phyloP scores from a whole-genome alignment of 2,888 invertebrate genomes.

The Philereme vetulata region DNA sequence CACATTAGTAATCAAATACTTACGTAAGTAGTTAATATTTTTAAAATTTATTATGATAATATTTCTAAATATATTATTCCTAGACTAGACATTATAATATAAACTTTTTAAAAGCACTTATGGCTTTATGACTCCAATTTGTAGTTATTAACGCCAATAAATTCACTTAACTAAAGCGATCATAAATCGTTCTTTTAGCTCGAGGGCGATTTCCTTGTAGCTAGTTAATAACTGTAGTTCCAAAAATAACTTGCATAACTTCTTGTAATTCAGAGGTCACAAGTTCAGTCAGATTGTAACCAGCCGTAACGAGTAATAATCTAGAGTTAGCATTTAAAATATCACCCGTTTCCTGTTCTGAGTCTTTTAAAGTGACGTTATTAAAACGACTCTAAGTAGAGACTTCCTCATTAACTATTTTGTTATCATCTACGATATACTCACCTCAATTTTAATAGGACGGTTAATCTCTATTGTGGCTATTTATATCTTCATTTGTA shows the following conservation, averaged over 20 bases:
- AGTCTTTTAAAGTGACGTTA: slow-evolving; percentile 74
- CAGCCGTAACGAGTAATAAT: slow-evolving; percentile 67
- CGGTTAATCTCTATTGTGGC: slow-evolving; percentile 64
- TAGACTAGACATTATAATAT: slow-evolving; percentile 17
- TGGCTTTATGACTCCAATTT: slow-evolving; percentile 36
- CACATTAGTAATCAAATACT: no score
- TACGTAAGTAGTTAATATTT: no score
- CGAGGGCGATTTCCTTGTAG: slow-evolving; percentile 19
- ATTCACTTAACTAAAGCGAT: slow-evolving; percentile 33
- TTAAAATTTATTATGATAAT: background rate
- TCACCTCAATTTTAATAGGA: slow-evolving; percentile 66
- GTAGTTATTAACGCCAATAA: slow-evolving; percentile 36
- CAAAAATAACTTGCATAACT: slow-evolving; percentile 35
- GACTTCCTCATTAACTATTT: slow-evolving; percentile 80
- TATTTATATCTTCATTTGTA: slow-evolving; percentile 49
- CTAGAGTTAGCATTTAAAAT: slow-evolving; percentile 74
- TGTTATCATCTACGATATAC: slow-evolving; percentile 70
- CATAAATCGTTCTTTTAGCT: slow-evolving; percentile 25
- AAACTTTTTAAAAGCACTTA: slow-evolving; percentile 26
- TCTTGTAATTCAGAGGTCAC: slow-evolving; percentile 38
- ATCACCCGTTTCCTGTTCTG: slow-evolving; percentile 73
- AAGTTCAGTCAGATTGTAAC: slow-evolving; percentile 52
- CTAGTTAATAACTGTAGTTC: slow-evolving; percentile 11
- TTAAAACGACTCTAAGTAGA: slow-evolving; percentile 77
- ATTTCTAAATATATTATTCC: background rate